These are phyloP conservation scores for Andrena fulva DNA, from an alignment of 2,888 invertebrate genomes.

Conservation along the genomic window DNA sequence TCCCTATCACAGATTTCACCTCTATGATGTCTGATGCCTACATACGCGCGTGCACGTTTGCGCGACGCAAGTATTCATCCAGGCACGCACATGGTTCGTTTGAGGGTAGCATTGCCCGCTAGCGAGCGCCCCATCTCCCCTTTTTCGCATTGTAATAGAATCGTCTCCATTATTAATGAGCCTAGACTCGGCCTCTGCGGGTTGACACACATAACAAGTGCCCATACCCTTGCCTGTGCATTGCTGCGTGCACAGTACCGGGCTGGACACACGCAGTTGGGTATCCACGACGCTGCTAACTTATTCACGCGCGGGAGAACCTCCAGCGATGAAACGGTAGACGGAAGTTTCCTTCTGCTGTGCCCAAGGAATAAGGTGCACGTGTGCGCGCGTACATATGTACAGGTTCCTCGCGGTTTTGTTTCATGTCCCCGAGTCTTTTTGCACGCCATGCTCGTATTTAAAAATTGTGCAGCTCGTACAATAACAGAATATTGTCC, in stretches of 20 bases:
- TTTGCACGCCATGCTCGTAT: background rate
- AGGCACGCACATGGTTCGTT: slow-evolving; percentile 34
- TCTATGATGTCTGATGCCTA: background rate
- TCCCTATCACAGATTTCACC: background rate
- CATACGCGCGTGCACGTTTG: slow-evolving; percentile 6
- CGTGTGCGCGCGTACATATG: background rate
- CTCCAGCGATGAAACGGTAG: slow-evolving; percentile 56
- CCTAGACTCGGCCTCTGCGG: slow-evolving; percentile 61
- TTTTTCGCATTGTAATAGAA: slow-evolving; percentile 76
- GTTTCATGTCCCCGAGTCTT: background rate
- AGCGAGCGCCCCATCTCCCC: slow-evolving; percentile 29
- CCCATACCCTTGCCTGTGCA: slow-evolving; percentile 16
- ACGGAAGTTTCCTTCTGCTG: slow-evolving; percentile 66
- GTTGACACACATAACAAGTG: slow-evolving; percentile 18
- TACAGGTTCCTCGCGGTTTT: slow-evolving; percentile 6
- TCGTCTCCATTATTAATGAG: slow-evolving; percentile 79
- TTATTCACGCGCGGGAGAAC: slow-evolving; percentile 66
- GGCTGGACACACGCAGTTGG: slow-evolving; percentile 58
- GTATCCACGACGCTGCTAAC: slow-evolving; percentile 63
- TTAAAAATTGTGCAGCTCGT: slow-evolving; percentile 27
- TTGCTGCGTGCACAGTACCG: slow-evolving; percentile 48
- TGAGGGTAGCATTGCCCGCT: slow-evolving; percentile 44
- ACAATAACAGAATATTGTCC: too few relatives aligned
- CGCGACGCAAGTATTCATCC: slow-evolving; percentile 32
- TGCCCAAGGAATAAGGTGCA: slow-evolving; percentile 31